Base-by-base conservation (phyloP, 1,140 invertebrate genomes). In the Neotoxoptera formosana region DNA sequence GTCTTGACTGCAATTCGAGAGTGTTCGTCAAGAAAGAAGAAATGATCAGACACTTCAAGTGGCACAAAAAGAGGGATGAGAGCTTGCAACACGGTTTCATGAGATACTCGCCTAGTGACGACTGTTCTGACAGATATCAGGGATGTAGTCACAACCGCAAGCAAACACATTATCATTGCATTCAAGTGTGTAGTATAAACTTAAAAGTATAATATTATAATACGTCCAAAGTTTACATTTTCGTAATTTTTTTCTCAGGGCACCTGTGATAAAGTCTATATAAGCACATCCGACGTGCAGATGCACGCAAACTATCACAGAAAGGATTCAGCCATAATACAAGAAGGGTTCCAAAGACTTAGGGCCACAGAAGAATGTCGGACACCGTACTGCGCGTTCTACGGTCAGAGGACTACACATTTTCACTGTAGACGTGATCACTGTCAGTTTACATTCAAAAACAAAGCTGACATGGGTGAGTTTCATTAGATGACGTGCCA, bases 281-380 rank as follows among this genome's bases (percentile, higher is more conserved):
- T 99, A 95, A 99, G 98, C 94, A 99, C 99, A 9, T 99, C 98
- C 53, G 99, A 99, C 95, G 99, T 99, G 2, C 99, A 99, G 96
- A 99, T 99, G 99, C 99, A 99, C 95, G 98, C 99, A 7, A 99
- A 99, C 96, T 99, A 99, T 95, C 99, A 99, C 95, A 96, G 99
- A 87, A 99, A 99, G 95, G 99, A 99, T 95, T 98, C 98, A 0
- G 98, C 98, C 23, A 99, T 99, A 94, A 98, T 99, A 90, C 98
- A 99, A 95, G 99, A 99, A 95, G 99, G 99, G 21, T 99, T 99
- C 96, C 98, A 98, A 95, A 95, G 98, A 94, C 98, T 98, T 96
- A 96, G 98, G 34, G 98, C 98, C 1, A 98, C 98, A 0, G 98
- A 99, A 95, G 98, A 98, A 95, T 99, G 98, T 95, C 97, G 97